These are phyloP conservation scores for Clostera curtula DNA, from an alignment of 2,888 invertebrate species.

Conservation along the genomic window DNA sequence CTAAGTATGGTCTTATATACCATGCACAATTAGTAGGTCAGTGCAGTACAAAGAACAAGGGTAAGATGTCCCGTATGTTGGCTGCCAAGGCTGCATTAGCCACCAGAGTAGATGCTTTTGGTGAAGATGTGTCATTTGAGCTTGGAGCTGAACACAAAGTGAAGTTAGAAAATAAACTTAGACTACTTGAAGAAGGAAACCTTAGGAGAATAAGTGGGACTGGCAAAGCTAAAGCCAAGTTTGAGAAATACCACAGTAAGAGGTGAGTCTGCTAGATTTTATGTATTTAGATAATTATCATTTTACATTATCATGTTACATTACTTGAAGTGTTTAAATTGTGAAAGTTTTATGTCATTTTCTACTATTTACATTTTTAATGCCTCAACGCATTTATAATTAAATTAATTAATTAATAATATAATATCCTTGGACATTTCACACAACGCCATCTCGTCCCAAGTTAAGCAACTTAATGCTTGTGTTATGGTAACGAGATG, in stretches of 20 bases:
- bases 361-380: slow-evolving; percentile 1
- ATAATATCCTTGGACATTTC: too few species aligned
- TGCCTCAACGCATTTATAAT: too few species aligned
- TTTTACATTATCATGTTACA: too few species aligned
- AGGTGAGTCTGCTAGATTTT: slow-evolving; percentile 55
- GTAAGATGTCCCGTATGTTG: slow-evolving; percentile 95
- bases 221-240: slow-evolving; percentile 90
- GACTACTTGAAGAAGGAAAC: slow-evolving; percentile 90
- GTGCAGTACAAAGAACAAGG: slow-evolving; percentile 92
- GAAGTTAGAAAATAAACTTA: slow-evolving; percentile 86
- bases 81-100: slow-evolving; percentile 97
- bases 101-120: slow-evolving; percentile 95
- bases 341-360: too few species aligned
- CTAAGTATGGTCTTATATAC: slow-evolving; percentile 98
- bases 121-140: slow-evolving; percentile 89
- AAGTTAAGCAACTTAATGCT: too few species aligned
- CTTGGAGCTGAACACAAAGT: slow-evolving; percentile 93
- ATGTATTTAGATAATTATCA: too few species aligned
- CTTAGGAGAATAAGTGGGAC: slow-evolving; percentile 88
- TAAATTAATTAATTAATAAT: too few species aligned
- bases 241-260: slow-evolving; percentile 93
- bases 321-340: neutral
- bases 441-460: too few species aligned
- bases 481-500: too few species aligned
- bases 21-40: slow-evolving; percentile 96